These are phyloP conservation scores for Thunnus albacares DNA, from an alignment of 2,797 vertebrate genomes.

Conservation along the genomic window DNA sequence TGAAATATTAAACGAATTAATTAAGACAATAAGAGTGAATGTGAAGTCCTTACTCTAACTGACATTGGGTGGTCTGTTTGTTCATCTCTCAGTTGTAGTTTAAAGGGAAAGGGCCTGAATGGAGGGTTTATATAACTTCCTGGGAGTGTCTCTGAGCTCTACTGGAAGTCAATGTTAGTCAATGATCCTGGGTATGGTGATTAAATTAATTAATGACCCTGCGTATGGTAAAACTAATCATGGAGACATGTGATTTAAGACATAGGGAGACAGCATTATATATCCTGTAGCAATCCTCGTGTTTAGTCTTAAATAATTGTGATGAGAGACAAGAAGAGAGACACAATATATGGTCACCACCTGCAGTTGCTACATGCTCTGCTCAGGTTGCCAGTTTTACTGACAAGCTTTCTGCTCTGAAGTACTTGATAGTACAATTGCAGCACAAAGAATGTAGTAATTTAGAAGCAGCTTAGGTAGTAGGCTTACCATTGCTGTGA, in stretches of 20 bases:
- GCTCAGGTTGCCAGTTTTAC: not conserved
- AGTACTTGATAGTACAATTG: not conserved
- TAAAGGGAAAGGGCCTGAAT: not conserved
- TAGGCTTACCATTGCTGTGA: not conserved
- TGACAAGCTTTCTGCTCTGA: not conserved
- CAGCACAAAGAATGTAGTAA: not conserved
- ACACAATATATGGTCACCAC: not conserved
- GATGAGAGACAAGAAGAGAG: not conserved
- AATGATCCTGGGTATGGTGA: not conserved
- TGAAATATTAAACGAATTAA: conserved; percentile 17
- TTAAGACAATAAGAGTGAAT: not conserved
- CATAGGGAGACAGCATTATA: no score
- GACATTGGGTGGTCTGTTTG: not conserved
- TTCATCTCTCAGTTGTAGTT: not conserved
- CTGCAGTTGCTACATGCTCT: not conserved
- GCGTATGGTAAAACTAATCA: not conserved
- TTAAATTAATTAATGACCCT: not conserved
- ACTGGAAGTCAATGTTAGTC: not conserved
- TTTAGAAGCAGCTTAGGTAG: not conserved
- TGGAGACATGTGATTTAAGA: not conserved
- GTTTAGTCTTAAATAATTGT: no score
- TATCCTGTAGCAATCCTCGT: no score
- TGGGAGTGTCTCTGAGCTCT: not conserved
- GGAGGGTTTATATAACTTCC: not conserved
- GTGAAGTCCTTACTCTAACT: conserved; percentile 17